These are phyloP conservation scores for Rhinogobius similis DNA, from an alignment of 2,113 vertebrate genomes.

Conservation along the genomic window DNA sequence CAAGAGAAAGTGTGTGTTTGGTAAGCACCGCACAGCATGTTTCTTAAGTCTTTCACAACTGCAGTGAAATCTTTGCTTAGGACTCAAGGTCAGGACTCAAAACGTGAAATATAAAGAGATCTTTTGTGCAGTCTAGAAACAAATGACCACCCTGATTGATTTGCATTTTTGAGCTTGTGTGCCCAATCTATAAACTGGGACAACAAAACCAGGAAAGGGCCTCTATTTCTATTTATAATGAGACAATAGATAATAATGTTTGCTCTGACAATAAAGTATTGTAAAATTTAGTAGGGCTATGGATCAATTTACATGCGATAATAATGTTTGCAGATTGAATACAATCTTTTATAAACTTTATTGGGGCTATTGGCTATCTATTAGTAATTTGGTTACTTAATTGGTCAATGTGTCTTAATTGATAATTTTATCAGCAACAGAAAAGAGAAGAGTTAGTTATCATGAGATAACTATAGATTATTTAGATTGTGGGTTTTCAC, in stretches of 20 bases:
- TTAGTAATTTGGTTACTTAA: too few species aligned
- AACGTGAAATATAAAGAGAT: slow-evolving; percentile 49
- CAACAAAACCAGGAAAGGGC: slow-evolving; percentile 40
- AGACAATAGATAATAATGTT: not conserved
- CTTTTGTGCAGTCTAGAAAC: slow-evolving; percentile 48
- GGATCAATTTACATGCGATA: too few species aligned
- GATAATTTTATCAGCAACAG: too few species aligned
- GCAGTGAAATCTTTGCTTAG: slow-evolving; percentile 34
- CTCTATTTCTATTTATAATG: slow-evolving; percentile 4
- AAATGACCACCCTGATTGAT: slow-evolving; percentile 46
- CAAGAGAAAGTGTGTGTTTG: not conserved
- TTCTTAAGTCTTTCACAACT: slow-evolving; percentile 38
- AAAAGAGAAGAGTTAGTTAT: too few species aligned
- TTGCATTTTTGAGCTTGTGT: slow-evolving; percentile 30
- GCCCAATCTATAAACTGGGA: not conserved
- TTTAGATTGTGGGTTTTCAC: too few species aligned
- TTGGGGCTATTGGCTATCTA: too few species aligned
- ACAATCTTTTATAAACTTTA: too few species aligned
- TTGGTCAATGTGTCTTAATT: too few species aligned
- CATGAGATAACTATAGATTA: too few species aligned
- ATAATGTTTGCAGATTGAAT: too few species aligned
- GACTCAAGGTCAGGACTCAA: slow-evolving; percentile 30
- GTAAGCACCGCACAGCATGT: not conserved
- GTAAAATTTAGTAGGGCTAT: too few species aligned
- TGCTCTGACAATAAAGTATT: too few species aligned